phyloP scores from a whole-genome alignment of 2,888 invertebrate genomes.

The Cerastoderma edule region DNA sequence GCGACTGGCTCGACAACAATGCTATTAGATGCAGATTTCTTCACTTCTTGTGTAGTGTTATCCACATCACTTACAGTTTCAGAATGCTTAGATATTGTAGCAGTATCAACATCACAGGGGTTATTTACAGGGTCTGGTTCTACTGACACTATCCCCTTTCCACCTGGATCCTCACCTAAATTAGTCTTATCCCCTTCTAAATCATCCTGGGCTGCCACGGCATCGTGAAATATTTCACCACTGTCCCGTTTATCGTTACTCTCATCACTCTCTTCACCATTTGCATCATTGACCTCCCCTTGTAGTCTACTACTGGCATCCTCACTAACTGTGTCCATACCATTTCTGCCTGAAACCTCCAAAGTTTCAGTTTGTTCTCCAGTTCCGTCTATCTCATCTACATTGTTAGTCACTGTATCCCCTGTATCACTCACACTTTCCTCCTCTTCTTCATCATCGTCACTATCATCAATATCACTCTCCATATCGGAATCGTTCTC shows the following conservation, averaged over 20 bases:
- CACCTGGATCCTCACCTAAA: constrained; percentile 42
- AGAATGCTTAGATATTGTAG: constrained; percentile 17
- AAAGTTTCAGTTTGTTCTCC: constrained; percentile 21
- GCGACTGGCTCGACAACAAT: constrained; percentile 8
- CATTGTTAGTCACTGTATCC: constrained; percentile 36
- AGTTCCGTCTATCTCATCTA: constrained; percentile 21
- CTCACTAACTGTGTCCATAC: constrained; percentile 17
- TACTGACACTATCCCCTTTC: neutral
- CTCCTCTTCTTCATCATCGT: constrained; percentile 29
- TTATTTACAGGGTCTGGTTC: constrained; percentile 32
- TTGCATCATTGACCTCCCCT: constrained; percentile 26
- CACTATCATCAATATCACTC: constrained; percentile 36
- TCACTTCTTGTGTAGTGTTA: neutral
- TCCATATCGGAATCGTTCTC: constrained; percentile 38
- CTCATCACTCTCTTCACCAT: constrained; percentile 38
- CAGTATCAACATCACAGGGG: constrained; percentile 8
- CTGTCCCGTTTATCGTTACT: constrained; percentile 41
- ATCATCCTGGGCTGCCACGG: constrained; percentile 35
- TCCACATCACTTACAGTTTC: constrained; percentile 15
- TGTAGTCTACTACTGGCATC: constrained; percentile 28
- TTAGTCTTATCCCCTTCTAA: constrained; percentile 27
- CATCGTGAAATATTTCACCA: constrained; percentile 58
- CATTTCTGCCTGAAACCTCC: constrained; percentile 21
- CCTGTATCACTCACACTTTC: constrained; percentile 29
- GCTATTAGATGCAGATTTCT: constrained; percentile 7